A percentile compares a stretch with the other conserved stretches of the same genome.
These are phyloP conservation scores for Adelges cooleyi DNA, from an alignment of 1,140 invertebrate genomes.

Conservation along the genomic window DNA sequence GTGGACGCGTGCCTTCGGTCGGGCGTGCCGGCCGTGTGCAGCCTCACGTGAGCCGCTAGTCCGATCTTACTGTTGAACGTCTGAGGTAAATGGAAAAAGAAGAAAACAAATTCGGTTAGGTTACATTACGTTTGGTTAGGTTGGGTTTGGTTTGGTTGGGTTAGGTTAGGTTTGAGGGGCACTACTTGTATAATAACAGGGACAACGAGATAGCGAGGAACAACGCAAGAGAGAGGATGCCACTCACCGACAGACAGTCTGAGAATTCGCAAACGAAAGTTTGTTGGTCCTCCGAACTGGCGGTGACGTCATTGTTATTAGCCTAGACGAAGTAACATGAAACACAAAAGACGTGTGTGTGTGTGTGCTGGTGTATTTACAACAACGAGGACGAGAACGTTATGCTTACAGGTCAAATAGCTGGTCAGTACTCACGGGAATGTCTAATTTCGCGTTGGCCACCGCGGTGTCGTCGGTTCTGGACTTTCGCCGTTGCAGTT, in stretches of 20 bases:
- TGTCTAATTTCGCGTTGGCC: conserved; percentile 38
- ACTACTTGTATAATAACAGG: not conserved
- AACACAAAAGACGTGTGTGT: no score
- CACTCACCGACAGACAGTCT: conserved; percentile 55
- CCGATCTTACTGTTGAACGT: conserved; percentile 69
- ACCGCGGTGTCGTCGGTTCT: conserved; percentile 30
- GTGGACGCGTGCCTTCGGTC: conserved; percentile 44
- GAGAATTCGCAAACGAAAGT: conserved; percentile 52
- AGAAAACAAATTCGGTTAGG: conserved; percentile 41
- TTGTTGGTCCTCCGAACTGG: conserved; percentile 39
- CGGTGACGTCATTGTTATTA: conserved; percentile 36
- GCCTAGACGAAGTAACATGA: conserved; percentile 1
- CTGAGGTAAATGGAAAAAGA: conserved; percentile 48
- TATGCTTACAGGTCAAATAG: no score
- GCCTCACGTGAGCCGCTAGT: conserved; percentile 61
- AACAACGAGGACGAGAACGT: no score
- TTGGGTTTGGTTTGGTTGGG: conserved; percentile 35
- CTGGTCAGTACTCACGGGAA: conserved; percentile 33
- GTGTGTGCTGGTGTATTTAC: no score
- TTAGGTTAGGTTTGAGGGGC: not conserved
- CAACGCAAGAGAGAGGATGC: conserved; percentile 19
- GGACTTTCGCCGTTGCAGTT: conserved; percentile 42
- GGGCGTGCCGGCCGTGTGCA: conserved; percentile 44
- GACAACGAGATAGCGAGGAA: no score
- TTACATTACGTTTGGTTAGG: not conserved